Conservation (phyloP, 2,888 invertebrate genomes). For the Chromoteleia sp. region DNA sequence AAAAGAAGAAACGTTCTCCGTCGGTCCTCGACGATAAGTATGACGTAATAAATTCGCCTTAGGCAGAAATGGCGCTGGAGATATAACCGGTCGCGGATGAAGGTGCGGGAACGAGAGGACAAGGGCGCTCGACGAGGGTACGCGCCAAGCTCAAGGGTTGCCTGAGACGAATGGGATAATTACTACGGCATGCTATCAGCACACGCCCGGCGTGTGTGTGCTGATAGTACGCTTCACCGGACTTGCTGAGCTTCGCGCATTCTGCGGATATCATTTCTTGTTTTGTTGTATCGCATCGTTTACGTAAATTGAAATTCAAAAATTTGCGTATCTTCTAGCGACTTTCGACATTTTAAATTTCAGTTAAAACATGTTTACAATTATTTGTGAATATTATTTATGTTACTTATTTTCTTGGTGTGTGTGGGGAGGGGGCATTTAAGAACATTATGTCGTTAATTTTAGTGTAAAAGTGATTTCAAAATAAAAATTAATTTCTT, state of each 20-base stretch:
- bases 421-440: too few relatives aligned
- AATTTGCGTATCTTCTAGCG: not conserved
- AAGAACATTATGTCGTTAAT: too few relatives aligned
- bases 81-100: conserved; percentile 71
- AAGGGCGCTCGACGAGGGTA: conserved; percentile 48
- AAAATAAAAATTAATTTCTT: too few relatives aligned
- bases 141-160: conserved; percentile 73
- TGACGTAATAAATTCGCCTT: conserved; percentile 76
- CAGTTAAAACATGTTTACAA: too few relatives aligned
- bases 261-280: conserved; percentile 48
- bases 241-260: conserved; percentile 71
- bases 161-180: conserved; percentile 75
- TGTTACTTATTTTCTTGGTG: too few relatives aligned
- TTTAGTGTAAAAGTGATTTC: too few relatives aligned
- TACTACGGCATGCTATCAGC: conserved; percentile 71
- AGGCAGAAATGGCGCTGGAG: conserved; percentile 74
- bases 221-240: conserved; percentile 73
- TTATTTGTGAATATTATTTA: too few relatives aligned
- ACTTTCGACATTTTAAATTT: too few relatives aligned
- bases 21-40: conserved; percentile 35
- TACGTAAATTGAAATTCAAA: conserved; percentile 38
- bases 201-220: conserved; percentile 72
- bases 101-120: conserved; percentile 50
- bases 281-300: conserved; percentile 47
- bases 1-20: conserved; percentile 4